Base-by-base conservation (phyloP, 2,888 invertebrate species). In the Conus canariensis region DNA sequence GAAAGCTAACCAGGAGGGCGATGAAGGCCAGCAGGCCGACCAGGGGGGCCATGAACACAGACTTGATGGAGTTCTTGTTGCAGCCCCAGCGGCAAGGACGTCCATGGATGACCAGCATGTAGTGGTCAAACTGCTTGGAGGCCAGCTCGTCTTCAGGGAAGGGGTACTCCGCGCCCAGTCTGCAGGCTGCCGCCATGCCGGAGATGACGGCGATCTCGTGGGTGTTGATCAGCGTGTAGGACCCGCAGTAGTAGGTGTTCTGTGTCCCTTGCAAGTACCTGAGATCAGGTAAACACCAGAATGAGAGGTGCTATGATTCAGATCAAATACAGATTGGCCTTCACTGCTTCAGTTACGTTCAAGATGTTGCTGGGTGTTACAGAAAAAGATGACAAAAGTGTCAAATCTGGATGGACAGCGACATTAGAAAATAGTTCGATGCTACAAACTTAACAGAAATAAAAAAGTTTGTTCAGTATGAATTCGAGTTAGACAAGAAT, bases 171-270 rank as follows among this genome's bases (percentile, higher is more conserved):
- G 94, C 94, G 12, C 95, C 94, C 12, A 95, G 92, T 6, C 94
- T 90, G 70, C 93, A 93, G 12, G 95, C 95, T 10, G 93, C 94
- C 16, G 95, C 93, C 12, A 95, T 90, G 22, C 95, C 95, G n/a
- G 94, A 95, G 89, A 94, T 94, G 60, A 94, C 91, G 16, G 93
- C 95, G 25, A 94, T 93, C 88, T 94, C 94, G 90, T 94, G 94
- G 25, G 95, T 95, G 91, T 94, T 94, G 67, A 95, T 93, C 14
- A 94, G 92, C 0, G 94, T 95, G 92, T 94, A 95, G 1, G 94
- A 92, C 0, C 95, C 94, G 92, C 93, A 93, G 89, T 93, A 94
- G 92, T 93, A 94, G 5, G 94, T 93, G 88, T 94, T 90, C 88
- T 93, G 90, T 86, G 91, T 93, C 0, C 94, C 94, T 83, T 95